phyloP scores from a whole-genome alignment of 2,113 vertebrate species.

The Plotosus lineatus region DNA sequence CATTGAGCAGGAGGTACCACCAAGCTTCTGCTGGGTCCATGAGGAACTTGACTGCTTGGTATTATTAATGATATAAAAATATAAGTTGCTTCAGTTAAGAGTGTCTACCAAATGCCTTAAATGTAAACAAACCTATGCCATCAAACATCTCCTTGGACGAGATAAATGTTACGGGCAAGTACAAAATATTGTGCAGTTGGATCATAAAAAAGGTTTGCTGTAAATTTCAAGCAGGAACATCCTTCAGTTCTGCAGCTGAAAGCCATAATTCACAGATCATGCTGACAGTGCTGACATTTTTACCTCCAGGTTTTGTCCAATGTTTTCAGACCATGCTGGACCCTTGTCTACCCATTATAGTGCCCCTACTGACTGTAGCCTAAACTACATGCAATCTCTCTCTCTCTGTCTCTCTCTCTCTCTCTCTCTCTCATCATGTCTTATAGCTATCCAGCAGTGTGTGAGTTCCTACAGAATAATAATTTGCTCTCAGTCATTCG shows the following conservation, averaged over 20 bases:
- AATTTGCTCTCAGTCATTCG: constrained; percentile 98
- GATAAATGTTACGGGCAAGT: not conserved
- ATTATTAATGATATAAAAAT: too few species aligned
- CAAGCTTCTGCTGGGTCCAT: too few species aligned
- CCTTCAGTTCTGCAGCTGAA: not conserved
- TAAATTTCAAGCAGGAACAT: not conserved
- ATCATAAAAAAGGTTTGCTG: not conserved
- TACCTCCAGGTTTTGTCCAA: constrained; percentile 5
- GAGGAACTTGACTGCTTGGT: too few species aligned
- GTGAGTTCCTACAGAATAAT: constrained; percentile 99
- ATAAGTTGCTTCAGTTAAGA: too few species aligned
- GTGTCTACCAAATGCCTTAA: too few species aligned
- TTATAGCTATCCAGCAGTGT: constrained; percentile 95
- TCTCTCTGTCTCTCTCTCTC: constrained; percentile 26
- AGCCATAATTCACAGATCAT: not conserved
- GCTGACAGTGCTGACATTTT: not conserved
- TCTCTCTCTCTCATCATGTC: constrained; percentile 18
- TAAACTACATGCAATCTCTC: constrained; percentile 18
- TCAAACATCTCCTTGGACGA: too few species aligned
- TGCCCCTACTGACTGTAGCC: constrained; percentile 29
- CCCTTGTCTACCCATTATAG: not conserved
- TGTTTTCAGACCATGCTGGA: constrained; percentile 13
- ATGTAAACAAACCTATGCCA: too few species aligned
- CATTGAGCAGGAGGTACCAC: too few species aligned
- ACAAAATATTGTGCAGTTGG: not conserved